Base-by-base conservation (phyloP, 2,113 vertebrate genomes). In the Zapornia atra region DNA sequence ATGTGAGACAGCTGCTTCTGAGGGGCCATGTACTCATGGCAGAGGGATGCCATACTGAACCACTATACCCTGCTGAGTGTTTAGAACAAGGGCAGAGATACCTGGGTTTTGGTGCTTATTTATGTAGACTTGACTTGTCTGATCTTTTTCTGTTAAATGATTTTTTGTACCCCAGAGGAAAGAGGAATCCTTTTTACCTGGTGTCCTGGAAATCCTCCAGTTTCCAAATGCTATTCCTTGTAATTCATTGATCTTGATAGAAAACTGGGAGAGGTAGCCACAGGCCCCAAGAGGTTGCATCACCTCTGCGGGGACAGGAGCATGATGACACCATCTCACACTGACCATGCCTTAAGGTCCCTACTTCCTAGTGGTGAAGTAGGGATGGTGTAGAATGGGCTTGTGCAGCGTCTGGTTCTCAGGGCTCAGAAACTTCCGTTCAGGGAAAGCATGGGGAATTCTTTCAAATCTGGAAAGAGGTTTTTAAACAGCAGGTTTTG, bases 21-120 rank as follows among this genome's bases (percentile, higher is more conserved):
- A 36, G 73, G 33, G 66, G 22, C 22, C 0, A 0, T 40, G 0
- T 42, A 11, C 29, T 40, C 51, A 3, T 79, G 61, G 51, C 44
- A 66, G 72, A 66, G 19, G 42, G 46, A 14, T 2, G 2, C 38
- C n/a, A 1, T 66, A 60, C 38, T 42, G 34, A 83, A 22, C 19
- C 33, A 11, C 20, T 57, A 0, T 18, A 28, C 4, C 6, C 29
- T 5, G 6, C 28, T 29, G 33, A 69, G 57, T 9, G 33, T 48
- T 60, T 76, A 72, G 34, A 64, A 51, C 20, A 48, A 38, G 50
- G 75, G 34, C 48, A 64, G 71, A 86, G 71, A 15, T 12, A 64
- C 77, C 20, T n/a, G 19, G 2, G 13, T 64, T 56, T 80, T 20
- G 72, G 12, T 65, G 48, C 11, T 92, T 7, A 10, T 88, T 76